phyloP scores from a whole-genome alignment of 1,140 invertebrate species.

The Eriocheir sinensis region DNA sequence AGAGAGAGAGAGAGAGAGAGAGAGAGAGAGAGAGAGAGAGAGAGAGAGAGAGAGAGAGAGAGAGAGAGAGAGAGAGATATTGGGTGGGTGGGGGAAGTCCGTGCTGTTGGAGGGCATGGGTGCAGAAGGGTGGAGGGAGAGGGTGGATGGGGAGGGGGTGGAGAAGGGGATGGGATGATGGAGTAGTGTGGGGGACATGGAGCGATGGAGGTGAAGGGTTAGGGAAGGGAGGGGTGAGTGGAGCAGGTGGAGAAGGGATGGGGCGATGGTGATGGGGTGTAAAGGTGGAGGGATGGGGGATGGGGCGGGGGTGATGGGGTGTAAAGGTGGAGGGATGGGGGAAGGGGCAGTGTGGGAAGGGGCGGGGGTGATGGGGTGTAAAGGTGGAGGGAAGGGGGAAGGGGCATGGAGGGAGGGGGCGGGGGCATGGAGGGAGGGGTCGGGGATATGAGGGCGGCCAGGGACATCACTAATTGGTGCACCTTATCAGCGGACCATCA shows the following conservation, averaged over 20 bases:
- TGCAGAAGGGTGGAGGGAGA: no score
- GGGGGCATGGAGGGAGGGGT: neutral
- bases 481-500: slow-evolving; percentile 46
- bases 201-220: neutral
- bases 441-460: neutral
- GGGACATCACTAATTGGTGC: slow-evolving; percentile 49
- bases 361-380: neutral
- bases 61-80: no score
- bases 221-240: neutral
- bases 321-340: neutral
- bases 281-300: neutral
- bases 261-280: no score
- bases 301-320: neutral
- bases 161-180: neutral
- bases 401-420: neutral
- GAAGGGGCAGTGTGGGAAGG: neutral
- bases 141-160: neutral
- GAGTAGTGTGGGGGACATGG: no score
- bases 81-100: no score
- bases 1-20: no score
- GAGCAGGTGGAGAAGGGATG: no score
- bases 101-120: no score
- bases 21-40: no score
- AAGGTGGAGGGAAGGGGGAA: neutral
- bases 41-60: no score